Percentiles rank a stretch among this genome's conserved stretches.
Evolutionary conservation across 2,888 invertebrate species (phyloP).

Genomic region (Acheta domesticus): DNA sequence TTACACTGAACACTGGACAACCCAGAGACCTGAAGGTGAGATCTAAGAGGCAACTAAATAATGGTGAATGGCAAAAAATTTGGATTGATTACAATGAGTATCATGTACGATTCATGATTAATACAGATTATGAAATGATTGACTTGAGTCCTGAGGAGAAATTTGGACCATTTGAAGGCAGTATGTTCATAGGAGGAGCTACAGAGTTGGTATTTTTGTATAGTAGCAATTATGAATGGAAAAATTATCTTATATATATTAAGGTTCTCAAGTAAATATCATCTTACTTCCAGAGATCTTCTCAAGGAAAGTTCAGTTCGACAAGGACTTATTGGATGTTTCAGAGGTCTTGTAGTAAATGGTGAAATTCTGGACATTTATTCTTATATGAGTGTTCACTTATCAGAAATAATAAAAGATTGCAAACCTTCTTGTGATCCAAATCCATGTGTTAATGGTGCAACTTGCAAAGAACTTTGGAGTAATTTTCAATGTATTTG

Average conservation of each 20-base stretch:
- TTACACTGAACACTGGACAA: constrained; percentile 79
- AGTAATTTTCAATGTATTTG: constrained; percentile 90
- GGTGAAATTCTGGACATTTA: constrained; percentile 87
- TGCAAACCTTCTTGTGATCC: constrained; percentile 93
- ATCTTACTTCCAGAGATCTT: constrained; percentile 61
- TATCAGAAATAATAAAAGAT: constrained; percentile 87
- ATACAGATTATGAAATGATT: constrained; percentile 84
- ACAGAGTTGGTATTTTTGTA: constrained; percentile 67
- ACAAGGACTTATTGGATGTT: constrained; percentile 90
- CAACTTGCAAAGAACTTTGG: constrained; percentile 87
- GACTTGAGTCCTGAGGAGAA: constrained; percentile 80
- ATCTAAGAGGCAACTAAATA: constrained; percentile 77
- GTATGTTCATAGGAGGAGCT: constrained; percentile 90
- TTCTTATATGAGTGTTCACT: constrained; percentile 86
- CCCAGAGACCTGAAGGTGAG: constrained; percentile 78
- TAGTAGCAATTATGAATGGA: neutral
- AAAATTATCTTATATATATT: neutral
- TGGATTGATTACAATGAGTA: constrained; percentile 94
- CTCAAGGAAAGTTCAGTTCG: constrained; percentile 77
- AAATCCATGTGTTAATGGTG: constrained; percentile 89
- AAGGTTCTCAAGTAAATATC: neutral
- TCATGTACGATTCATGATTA: constrained; percentile 89
- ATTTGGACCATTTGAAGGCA: constrained; percentile 88
- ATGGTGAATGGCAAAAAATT: constrained; percentile 94
- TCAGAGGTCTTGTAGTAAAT: constrained; percentile 87